phyloP scores from a whole-genome alignment of 2,888 invertebrate species.

The Lutraria lutraria region DNA sequence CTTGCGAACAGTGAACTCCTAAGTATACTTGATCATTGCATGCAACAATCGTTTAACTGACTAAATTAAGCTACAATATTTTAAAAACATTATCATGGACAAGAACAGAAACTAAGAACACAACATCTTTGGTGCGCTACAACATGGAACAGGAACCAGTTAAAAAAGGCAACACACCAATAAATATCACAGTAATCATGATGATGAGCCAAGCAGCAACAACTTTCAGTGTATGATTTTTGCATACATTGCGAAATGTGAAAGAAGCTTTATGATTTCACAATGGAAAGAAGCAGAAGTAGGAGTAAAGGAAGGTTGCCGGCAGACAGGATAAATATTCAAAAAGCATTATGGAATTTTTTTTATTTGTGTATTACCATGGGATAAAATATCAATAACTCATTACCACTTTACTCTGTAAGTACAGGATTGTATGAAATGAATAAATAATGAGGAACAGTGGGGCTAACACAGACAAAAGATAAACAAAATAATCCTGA shows the following conservation, averaged over 20 bases:
- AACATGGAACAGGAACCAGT: too few species aligned
- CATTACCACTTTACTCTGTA: neutral
- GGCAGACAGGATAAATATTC: slow-evolving; percentile 9
- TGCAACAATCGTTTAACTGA: too few species aligned
- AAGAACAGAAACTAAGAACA: too few species aligned
- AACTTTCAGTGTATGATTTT: neutral
- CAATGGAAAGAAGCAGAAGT: neutral
- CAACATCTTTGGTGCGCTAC: too few species aligned
- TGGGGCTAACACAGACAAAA: neutral
- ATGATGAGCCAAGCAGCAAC: neutral
- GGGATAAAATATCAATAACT: slow-evolving; percentile 7
- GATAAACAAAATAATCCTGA: neutral
- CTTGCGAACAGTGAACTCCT: too few species aligned
- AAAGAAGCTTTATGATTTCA: neutral
- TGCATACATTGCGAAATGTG: neutral
- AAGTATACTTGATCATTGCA: too few species aligned
- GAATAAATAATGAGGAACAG: slow-evolving; percentile 4
- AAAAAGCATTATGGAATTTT: neutral
- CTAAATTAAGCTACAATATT: too few species aligned
- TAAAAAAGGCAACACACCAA: too few species aligned
- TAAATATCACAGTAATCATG: too few species aligned
- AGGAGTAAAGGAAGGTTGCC: neutral
- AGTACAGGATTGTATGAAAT: slow-evolving; percentile 9
- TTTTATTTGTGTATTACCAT: slow-evolving; percentile 6
- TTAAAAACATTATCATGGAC: too few species aligned